phyloP scores from a whole-genome alignment of 37 sponge, comb jelly and placozoan genomes.

The Cliona cf. orientalis region DNA sequence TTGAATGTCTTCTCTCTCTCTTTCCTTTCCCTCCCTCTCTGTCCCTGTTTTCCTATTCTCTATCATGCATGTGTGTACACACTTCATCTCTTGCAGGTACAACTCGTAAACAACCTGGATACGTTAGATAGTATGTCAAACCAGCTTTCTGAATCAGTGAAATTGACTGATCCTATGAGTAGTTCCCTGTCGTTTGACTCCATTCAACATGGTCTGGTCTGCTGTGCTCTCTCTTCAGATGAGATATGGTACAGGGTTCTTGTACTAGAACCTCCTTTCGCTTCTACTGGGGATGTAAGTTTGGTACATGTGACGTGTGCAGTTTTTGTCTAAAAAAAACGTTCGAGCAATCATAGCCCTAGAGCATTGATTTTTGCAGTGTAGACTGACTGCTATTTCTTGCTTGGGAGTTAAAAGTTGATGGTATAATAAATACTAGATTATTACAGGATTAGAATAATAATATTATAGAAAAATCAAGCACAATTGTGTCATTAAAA shows the following conservation, averaged over 20 bases:
- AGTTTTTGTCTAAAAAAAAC: too few relatives aligned
- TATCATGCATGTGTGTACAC: not conserved
- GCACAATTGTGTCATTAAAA: not conserved
- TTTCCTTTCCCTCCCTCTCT: too few relatives aligned
- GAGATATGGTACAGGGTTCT: not conserved
- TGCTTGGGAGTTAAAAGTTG: not conserved
- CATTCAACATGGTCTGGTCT: not conserved
- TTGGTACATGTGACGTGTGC: too few relatives aligned
- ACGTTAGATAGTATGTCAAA: not conserved
- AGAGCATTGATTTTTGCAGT: not conserved
- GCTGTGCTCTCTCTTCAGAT: not conserved
- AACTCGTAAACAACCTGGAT: not conserved
- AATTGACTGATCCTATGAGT: not conserved
- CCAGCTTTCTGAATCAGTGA: too few relatives aligned
- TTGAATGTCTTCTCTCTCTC: not conserved
- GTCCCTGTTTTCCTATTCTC: not conserved
- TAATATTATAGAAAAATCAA: not conserved
- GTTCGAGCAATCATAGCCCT: conserved; percentile 13
- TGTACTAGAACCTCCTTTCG: too few relatives aligned
- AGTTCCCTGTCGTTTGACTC: not conserved
- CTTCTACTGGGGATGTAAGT: too few relatives aligned
- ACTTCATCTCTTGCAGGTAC: not conserved
- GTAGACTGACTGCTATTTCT: not conserved
- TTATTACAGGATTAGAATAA: not conserved
- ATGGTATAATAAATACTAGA: not conserved